phyloP scores from a whole-genome alignment of 2,888 invertebrate species.

The Protodeltote pygarga region DNA sequence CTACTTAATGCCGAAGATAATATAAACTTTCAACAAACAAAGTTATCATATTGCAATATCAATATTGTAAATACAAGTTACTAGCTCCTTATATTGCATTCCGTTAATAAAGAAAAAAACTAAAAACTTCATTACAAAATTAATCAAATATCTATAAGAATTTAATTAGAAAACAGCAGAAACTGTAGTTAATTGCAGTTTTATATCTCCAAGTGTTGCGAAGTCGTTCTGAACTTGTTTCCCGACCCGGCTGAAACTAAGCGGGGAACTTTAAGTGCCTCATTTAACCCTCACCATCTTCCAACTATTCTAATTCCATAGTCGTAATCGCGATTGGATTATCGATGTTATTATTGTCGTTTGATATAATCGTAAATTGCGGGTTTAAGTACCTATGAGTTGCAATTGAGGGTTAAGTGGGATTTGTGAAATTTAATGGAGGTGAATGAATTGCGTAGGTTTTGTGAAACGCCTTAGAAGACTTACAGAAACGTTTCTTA shows the following conservation, averaged over 20 bases:
- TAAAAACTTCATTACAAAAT: slow-evolving; percentile 16
- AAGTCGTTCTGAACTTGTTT: slow-evolving; percentile 55
- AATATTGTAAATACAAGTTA: no score
- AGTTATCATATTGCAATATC: no score
- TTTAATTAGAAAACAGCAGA: slow-evolving; percentile 44
- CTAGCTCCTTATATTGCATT: no score
- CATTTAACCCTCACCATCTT: slow-evolving; percentile 48
- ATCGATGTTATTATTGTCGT: slow-evolving; percentile 43
- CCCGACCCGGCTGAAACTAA: slow-evolving; percentile 36
- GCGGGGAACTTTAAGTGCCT: slow-evolving; percentile 46
- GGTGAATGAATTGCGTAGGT: no score
- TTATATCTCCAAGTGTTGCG: slow-evolving; percentile 49
- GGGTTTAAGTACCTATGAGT: slow-evolving; percentile 25
- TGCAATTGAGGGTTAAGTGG: no score
- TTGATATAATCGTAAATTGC: slow-evolving; percentile 19
- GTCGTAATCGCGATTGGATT: slow-evolving; percentile 41
- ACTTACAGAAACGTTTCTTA: no score
- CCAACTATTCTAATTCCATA: slow-evolving; percentile 54
- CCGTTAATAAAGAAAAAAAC: slow-evolving; percentile 3
- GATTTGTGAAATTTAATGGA: no score
- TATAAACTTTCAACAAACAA: no score
- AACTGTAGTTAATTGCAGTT: slow-evolving; percentile 56
- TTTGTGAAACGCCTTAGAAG: no score
- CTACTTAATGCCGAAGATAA: no score
- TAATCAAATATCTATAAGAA: slow-evolving; percentile 38